Evolutionary conservation across 2,113 vertebrate species (phyloP).

Genomic region (Polypterus senegalus): DNA sequence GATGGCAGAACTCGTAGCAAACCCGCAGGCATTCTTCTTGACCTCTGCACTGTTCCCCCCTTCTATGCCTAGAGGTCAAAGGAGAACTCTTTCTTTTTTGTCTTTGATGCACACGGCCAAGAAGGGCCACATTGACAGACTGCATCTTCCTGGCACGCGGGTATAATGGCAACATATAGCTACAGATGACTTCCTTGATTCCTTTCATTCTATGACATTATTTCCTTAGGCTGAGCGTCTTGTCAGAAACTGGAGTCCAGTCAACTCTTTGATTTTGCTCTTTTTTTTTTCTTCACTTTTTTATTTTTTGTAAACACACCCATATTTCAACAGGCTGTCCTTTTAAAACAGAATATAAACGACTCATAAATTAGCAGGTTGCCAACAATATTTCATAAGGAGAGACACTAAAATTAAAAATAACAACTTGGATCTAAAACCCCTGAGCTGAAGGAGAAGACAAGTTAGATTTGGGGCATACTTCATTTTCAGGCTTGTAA

Average conservation of each 20-base stretch:
- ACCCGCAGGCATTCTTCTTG: no score
- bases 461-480: slow-evolving; percentile 28
- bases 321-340: slow-evolving; percentile 30
- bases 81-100: no score
- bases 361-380: slow-evolving; percentile 9
- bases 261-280: slow-evolving; percentile 35
- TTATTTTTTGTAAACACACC: slow-evolving; percentile 11
- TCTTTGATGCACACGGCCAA: no score
- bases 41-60: no score
- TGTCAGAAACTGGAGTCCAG: slow-evolving; percentile 35
- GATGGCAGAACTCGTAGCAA: no score
- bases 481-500: slow-evolving; percentile 34
- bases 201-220: slow-evolving; percentile 36
- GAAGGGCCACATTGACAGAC: no score
- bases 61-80: no score
- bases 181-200: slow-evolving; percentile 31
- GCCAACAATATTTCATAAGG: slow-evolving; percentile 24
- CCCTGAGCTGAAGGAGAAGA: slow-evolving; percentile 44
- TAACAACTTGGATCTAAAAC: slow-evolving; percentile 22
- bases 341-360: slow-evolving; percentile 31
- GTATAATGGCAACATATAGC: slow-evolving; percentile 23
- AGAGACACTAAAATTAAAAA: slow-evolving; percentile 21
- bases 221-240: slow-evolving; percentile 37
- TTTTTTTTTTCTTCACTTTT: no score
- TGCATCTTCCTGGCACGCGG: slow-evolving; percentile 16